phyloP scores from a whole-genome alignment of 53 echinoderm and acorn worm genomes.

The Astropecten irregularis region DNA sequence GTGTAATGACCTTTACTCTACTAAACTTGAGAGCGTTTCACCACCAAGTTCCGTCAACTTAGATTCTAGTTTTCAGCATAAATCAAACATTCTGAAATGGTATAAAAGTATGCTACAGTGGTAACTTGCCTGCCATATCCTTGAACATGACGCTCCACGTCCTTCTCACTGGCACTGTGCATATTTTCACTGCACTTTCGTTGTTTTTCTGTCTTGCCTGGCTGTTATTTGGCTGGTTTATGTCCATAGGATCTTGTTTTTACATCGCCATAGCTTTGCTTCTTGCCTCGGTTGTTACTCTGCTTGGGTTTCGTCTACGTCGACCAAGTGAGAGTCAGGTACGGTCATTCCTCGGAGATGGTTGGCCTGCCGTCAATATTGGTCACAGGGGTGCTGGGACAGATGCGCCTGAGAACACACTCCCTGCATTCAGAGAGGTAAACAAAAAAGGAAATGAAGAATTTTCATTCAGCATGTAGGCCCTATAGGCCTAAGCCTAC shows the following conservation, averaged over 20 bases:
- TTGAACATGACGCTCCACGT: too few species aligned
- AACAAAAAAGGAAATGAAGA: too few species aligned
- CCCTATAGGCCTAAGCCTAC: too few species aligned
- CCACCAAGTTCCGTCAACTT: too few species aligned
- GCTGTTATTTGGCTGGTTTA: background rate
- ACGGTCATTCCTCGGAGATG: conserved; percentile 7
- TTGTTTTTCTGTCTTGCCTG: conserved; percentile 19
- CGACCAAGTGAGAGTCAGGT: background rate
- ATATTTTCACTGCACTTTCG: conserved; percentile 41
- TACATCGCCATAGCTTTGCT: conserved; percentile 2
- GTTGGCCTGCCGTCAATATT: conserved; percentile 34
- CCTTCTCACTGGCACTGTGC: background rate
- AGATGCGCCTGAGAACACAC: conserved; percentile 85
- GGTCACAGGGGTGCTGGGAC: conserved; percentile 77
- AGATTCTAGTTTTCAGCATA: too few species aligned
- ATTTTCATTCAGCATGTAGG: too few species aligned
- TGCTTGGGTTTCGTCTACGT: conserved; percentile 11
- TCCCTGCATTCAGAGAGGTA: conserved; percentile 72
- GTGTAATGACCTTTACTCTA: too few species aligned
- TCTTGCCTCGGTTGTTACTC: background rate
- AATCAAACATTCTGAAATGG: too few species aligned
- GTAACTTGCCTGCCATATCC: too few species aligned
- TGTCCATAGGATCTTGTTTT: conserved; percentile 23
- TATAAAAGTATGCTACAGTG: too few species aligned
- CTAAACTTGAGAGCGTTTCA: too few species aligned